phyloP scores from a whole-genome alignment of 2,113 vertebrate genomes.

The Chaetorhynchus papuensis region DNA sequence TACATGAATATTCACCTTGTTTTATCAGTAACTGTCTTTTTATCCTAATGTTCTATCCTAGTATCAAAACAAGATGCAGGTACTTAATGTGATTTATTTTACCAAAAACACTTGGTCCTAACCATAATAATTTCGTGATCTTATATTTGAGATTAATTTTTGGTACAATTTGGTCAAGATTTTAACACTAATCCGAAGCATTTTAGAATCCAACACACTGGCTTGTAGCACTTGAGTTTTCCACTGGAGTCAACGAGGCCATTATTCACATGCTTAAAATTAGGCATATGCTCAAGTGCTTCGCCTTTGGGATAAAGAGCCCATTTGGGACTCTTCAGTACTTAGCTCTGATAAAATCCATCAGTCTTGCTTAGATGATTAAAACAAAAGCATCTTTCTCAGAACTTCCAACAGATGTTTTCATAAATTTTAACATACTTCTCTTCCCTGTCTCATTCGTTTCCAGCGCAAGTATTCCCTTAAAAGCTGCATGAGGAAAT shows the following conservation, averaged over 20 bases:
- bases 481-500: slow-evolving; percentile 45
- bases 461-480: slow-evolving; percentile 49
- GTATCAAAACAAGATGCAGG: not conserved
- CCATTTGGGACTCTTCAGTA: slow-evolving; percentile 21
- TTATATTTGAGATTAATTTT: not conserved
- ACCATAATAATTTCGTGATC: not conserved
- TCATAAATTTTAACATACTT: slow-evolving; percentile 49
- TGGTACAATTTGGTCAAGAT: not conserved
- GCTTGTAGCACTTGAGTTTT: not conserved
- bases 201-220: not conserved
- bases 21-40: not conserved
- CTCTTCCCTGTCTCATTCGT: slow-evolving; percentile 31
- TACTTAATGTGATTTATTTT: not conserved
- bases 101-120: not conserved
- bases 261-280: slow-evolving; percentile 53
- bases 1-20: not conserved
- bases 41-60: not conserved
- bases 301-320: slow-evolving; percentile 39
- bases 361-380: slow-evolving; percentile 44
- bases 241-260: not conserved
- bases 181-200: not conserved
- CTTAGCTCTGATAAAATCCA: slow-evolving; percentile 53
- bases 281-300: slow-evolving; percentile 37
- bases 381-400: slow-evolving; percentile 61
- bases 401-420: slow-evolving; percentile 57